A percentile compares a stretch with the other conserved stretches of the same genome.
These are phyloP conservation scores for Latheticus oryzae DNA, from an alignment of 2,888 invertebrate genomes.

Conservation along the genomic window DNA sequence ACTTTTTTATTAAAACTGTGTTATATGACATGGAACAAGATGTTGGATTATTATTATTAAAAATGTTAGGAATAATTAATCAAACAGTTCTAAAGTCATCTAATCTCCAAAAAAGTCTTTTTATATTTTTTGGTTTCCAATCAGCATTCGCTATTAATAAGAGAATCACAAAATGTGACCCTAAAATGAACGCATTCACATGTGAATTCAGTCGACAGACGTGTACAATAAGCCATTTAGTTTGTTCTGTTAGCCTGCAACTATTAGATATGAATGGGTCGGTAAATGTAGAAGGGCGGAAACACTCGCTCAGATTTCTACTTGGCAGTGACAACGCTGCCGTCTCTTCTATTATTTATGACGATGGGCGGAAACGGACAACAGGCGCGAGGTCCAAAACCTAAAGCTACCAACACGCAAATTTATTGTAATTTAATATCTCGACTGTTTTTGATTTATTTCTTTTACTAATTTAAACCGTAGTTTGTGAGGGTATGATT, in stretches of 20 bases:
- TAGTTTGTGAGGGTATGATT: constrained; percentile 21
- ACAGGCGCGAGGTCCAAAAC: too few species aligned
- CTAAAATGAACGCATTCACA: too few species aligned
- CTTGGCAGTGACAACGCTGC: constrained; percentile 35
- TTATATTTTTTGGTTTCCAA: too few species aligned
- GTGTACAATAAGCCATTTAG: constrained; percentile 39
- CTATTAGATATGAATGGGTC: constrained; percentile 31
- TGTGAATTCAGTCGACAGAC: constrained; percentile 19
- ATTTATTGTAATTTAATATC: constrained; percentile 34
- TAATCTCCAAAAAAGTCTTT: too few species aligned
- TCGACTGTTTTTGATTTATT: constrained; percentile 34
- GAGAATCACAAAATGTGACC: too few species aligned
- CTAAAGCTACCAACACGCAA: constrained; percentile 8
- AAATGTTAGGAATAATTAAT: too few species aligned
- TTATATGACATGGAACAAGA: too few species aligned
- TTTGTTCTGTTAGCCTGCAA: constrained; percentile 31
- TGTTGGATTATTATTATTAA: too few species aligned
- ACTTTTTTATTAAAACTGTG: too few species aligned
- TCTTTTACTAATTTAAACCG: constrained; percentile 8
- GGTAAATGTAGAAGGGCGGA: constrained; percentile 36
- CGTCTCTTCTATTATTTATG: constrained; percentile 33
- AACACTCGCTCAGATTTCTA: constrained; percentile 32
- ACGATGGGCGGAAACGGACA: constrained; percentile 28
- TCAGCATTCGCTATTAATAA: too few species aligned
- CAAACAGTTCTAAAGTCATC: too few species aligned